Conservation (phyloP, 2,113 vertebrate species). For the Sinocyclocheilus rhinocerous region DNA sequence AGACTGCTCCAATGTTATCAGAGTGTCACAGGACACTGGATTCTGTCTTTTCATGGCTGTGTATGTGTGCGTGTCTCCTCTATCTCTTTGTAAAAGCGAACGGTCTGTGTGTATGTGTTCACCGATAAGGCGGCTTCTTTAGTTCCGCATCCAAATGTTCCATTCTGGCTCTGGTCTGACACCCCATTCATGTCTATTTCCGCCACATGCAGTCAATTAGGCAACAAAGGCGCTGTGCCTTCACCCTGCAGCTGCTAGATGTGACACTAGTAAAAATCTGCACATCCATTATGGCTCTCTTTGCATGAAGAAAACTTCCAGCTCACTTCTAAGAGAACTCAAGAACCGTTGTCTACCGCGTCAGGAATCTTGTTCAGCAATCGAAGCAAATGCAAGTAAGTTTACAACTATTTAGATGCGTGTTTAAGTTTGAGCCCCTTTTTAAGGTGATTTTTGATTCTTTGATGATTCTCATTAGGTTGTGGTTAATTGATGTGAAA, state of each 20-base stretch:
- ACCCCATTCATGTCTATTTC: slow-evolving; percentile 44
- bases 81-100: slow-evolving; percentile 35
- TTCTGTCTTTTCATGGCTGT: slow-evolving; percentile 9
- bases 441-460: no score
- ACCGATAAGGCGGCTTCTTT: slow-evolving; percentile 43
- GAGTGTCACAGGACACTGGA: slow-evolving; percentile 32
- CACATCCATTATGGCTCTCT: slow-evolving; percentile 37
- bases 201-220: slow-evolving; percentile 42
- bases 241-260: slow-evolving; percentile 38
- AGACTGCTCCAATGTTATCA: slow-evolving; percentile 40
- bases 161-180: slow-evolving; percentile 38
- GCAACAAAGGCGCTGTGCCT: slow-evolving; percentile 19
- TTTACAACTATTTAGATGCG: no score
- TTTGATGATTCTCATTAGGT: no score
- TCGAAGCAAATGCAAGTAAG: no score
- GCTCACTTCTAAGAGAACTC: no score
- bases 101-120: slow-evolving; percentile 34
- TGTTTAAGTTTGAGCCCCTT: no score
- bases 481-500: no score
- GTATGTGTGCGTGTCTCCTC: neutral
- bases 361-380: no score
- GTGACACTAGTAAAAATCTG: slow-evolving; percentile 1
- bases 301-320: slow-evolving; percentile 36
- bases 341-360: no score
- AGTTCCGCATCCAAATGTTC: slow-evolving; percentile 35